Conservation (phyloP, 2,797 vertebrate genomes). For the Chiroxiphia lanceolata region DNA sequence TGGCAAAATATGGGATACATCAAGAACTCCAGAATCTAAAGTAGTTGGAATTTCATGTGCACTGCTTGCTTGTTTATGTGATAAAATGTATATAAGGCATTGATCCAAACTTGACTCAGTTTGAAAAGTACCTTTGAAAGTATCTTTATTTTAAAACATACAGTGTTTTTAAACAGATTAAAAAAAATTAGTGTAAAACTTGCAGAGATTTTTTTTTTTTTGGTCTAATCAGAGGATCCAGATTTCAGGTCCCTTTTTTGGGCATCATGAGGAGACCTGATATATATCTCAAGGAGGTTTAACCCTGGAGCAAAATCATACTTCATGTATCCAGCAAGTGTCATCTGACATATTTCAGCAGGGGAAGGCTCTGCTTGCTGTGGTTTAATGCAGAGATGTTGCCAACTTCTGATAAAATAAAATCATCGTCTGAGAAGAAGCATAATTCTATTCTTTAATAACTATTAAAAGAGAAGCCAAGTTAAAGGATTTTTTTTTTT, state of each 20-base stretch:
- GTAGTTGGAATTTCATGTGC: background rate
- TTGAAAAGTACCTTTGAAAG: background rate
- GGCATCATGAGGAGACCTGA: background rate
- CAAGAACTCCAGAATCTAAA: background rate
- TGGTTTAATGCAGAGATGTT: slow-evolving; percentile 65
- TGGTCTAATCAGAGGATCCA: background rate
- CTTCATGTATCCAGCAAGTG: slow-evolving; percentile 18
- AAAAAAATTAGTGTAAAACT: background rate
- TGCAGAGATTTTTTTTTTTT: background rate
- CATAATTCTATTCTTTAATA: slow-evolving; percentile 18
- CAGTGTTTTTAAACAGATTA: background rate
- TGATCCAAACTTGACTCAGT: background rate
- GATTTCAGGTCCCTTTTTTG: background rate
- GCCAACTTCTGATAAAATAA: slow-evolving; percentile 70
- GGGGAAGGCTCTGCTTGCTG: slow-evolving; percentile 49
- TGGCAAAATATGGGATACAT: background rate
- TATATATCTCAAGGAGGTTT: background rate
- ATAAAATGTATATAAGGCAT: background rate
- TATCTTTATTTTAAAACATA: background rate
- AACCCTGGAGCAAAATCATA: background rate
- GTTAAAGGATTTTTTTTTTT: slow-evolving; percentile 1
- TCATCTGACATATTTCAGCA: slow-evolving; percentile 68
- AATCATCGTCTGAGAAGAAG: slow-evolving; percentile 47
- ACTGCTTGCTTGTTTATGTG: background rate
- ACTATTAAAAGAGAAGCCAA: slow-evolving; percentile 42